A percentile compares a stretch with the other conserved stretches of the same genome.
These are phyloP conservation scores for Tauraco erythrolophus DNA, from an alignment of 2,113 vertebrate species.

Conservation along the genomic window DNA sequence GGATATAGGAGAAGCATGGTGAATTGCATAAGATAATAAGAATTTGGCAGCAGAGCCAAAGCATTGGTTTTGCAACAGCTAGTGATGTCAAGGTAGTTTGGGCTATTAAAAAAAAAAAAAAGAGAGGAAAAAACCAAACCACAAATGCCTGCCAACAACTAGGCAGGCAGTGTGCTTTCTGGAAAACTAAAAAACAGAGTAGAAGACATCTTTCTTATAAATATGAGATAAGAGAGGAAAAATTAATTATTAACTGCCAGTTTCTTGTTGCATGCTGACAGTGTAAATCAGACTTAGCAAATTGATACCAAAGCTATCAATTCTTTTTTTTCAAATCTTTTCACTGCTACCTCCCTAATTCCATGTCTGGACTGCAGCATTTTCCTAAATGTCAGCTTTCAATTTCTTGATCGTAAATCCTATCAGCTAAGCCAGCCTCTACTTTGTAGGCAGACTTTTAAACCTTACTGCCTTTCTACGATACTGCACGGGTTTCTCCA, in stretches of 20 bases:
- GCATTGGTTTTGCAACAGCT: neutral
- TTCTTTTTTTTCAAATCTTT: neutral
- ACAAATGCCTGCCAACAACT: too few species aligned
- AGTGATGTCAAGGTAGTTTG: neutral
- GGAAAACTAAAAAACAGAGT: neutral
- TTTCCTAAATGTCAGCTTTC: constrained; percentile 1
- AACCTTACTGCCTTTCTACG: neutral
- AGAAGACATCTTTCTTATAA: neutral
- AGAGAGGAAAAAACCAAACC: neutral
- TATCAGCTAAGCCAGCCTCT: neutral
- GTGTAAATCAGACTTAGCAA: neutral
- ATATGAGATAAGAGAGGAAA: neutral
- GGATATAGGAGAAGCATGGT: neutral
- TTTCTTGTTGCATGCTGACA: neutral
- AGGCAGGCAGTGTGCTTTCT: neutral
- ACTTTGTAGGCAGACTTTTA: neutral
- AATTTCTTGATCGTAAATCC: neutral
- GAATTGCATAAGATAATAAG: neutral
- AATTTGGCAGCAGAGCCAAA: neutral
- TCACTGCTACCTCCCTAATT: neutral
- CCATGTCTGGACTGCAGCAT: neutral
- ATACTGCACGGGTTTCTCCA: rapidly evolving
- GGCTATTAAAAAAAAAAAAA: neutral
- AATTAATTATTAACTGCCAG: constrained; percentile 46
- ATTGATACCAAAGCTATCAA: neutral